phyloP scores from a whole-genome alignment of 2,888 invertebrate genomes.

The Epirrhoe tristata region DNA sequence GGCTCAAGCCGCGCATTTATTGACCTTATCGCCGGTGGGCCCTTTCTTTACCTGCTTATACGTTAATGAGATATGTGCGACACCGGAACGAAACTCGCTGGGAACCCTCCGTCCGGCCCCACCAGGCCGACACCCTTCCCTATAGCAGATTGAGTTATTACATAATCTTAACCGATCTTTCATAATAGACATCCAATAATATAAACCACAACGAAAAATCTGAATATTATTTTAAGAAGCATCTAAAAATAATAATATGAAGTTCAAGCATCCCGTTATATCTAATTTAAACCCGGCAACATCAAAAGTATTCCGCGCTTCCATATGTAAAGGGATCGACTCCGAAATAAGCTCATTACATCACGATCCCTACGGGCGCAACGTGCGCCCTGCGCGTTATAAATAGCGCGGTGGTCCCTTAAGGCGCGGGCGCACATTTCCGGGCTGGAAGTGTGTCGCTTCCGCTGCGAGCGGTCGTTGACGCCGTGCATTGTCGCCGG shows the following conservation, averaged over 20 bases:
- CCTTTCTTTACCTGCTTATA: constrained; percentile 67
- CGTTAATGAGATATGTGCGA: constrained; percentile 71
- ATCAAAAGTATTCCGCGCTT: constrained; percentile 19
- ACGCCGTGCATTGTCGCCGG: constrained; percentile 78
- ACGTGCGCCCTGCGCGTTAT: constrained; percentile 69
- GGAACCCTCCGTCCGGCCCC: constrained; percentile 52
- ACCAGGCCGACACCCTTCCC: constrained; percentile 33
- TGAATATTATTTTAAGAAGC: constrained; percentile 1
- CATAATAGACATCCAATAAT: neutral
- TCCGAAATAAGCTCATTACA: constrained; percentile 71
- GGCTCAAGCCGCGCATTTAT: constrained; percentile 76
- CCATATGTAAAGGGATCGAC: constrained; percentile 51
- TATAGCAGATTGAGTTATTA: constrained; percentile 53
- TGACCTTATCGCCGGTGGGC: constrained; percentile 81
- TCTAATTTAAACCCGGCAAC: constrained; percentile 19
- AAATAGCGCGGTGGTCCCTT: constrained; percentile 80
- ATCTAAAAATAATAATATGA: constrained; percentile 1
- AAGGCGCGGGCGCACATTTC: constrained; percentile 82
- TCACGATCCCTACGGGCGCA: constrained; percentile 63
- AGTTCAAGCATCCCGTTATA: constrained; percentile 8
- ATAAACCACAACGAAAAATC: constrained; percentile 4
- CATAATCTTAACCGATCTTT: constrained; percentile 22
- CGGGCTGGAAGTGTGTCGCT: constrained; percentile 85
- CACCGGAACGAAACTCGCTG: constrained; percentile 68
- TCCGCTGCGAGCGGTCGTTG: constrained; percentile 83